These are phyloP conservation scores for Vicugna pacos DNA, from an alignment of 2,113 vertebrate species.

Conservation along the genomic window DNA sequence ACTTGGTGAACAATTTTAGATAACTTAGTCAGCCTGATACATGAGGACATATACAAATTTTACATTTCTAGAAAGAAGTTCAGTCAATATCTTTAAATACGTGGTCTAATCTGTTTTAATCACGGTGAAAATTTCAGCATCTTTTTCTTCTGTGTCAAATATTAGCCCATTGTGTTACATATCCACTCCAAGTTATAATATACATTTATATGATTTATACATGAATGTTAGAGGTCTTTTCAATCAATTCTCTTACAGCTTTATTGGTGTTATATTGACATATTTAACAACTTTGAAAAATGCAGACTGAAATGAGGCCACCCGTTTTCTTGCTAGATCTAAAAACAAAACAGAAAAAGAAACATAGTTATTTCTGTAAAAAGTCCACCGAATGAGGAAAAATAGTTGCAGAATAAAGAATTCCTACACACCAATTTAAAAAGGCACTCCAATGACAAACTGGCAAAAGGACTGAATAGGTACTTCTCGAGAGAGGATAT, in stretches of 20 bases:
- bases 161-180: not conserved
- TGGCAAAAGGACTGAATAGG: not conserved
- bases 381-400: constrained; percentile 22
- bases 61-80: constrained; percentile 27
- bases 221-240: not conserved
- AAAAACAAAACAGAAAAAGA: constrained; percentile 42
- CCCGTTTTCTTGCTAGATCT: constrained; percentile 57
- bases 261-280: constrained; percentile 69
- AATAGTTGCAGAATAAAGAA: constrained; percentile 34
- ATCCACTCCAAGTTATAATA: not conserved
- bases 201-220: not conserved
- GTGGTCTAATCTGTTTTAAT: not conserved
- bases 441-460: not conserved
- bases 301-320: accelerated
- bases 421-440: constrained; percentile 53
- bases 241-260: constrained; percentile 48
- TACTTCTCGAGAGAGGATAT: not conserved
- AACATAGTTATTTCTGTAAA: constrained; percentile 35
- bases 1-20: constrained; percentile 8
- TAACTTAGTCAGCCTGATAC: not conserved
- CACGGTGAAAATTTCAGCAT: not conserved
- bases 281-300: constrained; percentile 73
- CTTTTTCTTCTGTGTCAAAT: not conserved
- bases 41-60: not conserved
- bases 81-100: constrained; percentile 32